Evolutionary conservation across 2,113 vertebrate genomes (phyloP), one percentile per base, ranked within the genome.

Genomic region (Anser brachyrhynchus): DNA sequence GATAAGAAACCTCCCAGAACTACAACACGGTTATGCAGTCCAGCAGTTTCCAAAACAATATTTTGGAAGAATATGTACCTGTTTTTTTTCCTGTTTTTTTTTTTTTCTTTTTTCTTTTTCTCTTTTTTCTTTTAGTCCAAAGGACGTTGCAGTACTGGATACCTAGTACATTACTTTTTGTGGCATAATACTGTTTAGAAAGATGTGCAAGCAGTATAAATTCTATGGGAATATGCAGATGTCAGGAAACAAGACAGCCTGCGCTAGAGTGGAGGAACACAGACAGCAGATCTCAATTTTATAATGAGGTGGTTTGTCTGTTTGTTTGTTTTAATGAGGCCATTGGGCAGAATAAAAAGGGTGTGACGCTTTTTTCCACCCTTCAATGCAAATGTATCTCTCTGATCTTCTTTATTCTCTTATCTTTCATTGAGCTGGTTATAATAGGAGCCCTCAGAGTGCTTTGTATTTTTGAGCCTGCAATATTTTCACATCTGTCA

Each of bases 131-230:
- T 61, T 75, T 61, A 44, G 37, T 61, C 33, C 59, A 28, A 73
- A 77, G 29, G 26, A 52, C 74, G 18, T 29, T 22, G 23, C 77
- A 62, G 86, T 77, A 65, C 57, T 82, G 67, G 62, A 19, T 84
- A 52, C 51, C 73, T 57, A 82, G 20, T 61, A 9, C 8, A 22
- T 94, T 92, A 49, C 46, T 90, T 84, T 78, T 88, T 79, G 84
- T 72, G 65, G 25, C 51, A 31, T 62, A 86, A 37, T 22, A 15
- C 71, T 72, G 35, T 51, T 92, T 82, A 74, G 67, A 58, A 86
- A 87, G 83, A 84, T 86, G 64, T 94, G 57, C 66, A 94, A 82
- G 57, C 79, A 96, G 52, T 77, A 87, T 84, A 67, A 89, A 92
- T 64, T 76, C 22, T 2, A 90, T 41, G 59, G 55, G 69, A 96